phyloP scores from a whole-genome alignment of 2,113 vertebrate genomes.

The Nesoenas mayeri region DNA sequence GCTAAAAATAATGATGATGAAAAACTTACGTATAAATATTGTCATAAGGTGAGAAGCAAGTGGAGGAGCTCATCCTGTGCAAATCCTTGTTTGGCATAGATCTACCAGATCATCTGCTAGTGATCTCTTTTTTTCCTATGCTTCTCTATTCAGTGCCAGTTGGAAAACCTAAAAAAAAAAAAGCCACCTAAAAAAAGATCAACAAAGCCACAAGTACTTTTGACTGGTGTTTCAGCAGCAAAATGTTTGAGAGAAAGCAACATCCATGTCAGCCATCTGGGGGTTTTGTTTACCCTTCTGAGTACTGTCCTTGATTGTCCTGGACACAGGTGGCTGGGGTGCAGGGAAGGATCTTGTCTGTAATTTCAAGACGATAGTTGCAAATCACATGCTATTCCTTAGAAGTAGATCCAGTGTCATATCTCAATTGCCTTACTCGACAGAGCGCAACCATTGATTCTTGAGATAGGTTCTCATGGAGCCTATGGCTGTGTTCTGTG shows the following conservation, averaged over 20 bases:
- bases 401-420: neutral
- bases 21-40: conserved; percentile 62
- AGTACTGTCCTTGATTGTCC: neutral
- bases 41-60: conserved; percentile 50
- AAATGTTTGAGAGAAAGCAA: neutral
- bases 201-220: neutral
- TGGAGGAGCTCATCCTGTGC: conserved; percentile 64
- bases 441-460: neutral
- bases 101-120: conserved; percentile 23
- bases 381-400: neutral
- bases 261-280: neutral
- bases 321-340: neutral
- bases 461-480: fast-evolving
- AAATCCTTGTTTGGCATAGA: conserved; percentile 38
- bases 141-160: conserved; percentile 40
- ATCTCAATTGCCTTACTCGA: neutral
- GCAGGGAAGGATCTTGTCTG: neutral
- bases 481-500: neutral
- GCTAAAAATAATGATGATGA: conserved; percentile 21
- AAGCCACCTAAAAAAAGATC: too few relatives aligned
- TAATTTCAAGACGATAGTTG: neutral
- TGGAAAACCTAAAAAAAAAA: conserved; percentile 28
- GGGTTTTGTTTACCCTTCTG: neutral
- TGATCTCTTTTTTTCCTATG: neutral
- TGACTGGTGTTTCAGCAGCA: neutral